phyloP scores from a whole-genome alignment of 2,113 vertebrate genomes.

The Platichthys stellatus region DNA sequence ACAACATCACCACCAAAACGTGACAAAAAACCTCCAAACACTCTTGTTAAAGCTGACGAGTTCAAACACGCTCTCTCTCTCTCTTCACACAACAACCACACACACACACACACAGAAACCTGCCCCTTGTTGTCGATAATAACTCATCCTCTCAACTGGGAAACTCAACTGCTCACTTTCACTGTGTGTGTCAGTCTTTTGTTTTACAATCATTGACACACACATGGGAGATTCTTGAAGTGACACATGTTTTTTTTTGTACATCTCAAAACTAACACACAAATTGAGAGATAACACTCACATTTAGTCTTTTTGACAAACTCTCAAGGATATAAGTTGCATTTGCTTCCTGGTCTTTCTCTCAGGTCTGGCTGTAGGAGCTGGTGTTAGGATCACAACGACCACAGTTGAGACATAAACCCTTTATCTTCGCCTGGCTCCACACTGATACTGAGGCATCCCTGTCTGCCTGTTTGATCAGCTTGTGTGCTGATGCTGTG shows the following conservation, averaged over 20 bases:
- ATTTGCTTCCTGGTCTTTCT: neutral
- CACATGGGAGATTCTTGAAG: neutral
- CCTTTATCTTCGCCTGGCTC: conserved; percentile 58
- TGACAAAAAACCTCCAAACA: conserved; percentile 28
- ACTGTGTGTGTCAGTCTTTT: neutral
- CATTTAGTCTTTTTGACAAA: too few species aligned
- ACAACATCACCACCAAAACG: conserved; percentile 19
- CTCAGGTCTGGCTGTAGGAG: neutral
- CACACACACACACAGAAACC: conserved; percentile 43
- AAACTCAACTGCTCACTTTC: conserved; percentile 34
- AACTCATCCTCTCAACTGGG: conserved; percentile 46
- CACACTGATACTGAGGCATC: conserved; percentile 53
- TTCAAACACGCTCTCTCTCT: conserved; percentile 33
- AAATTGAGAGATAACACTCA: neutral
- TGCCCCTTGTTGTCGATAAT: conserved; percentile 57
- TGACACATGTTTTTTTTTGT: neutral
- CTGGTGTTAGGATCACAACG: conserved; percentile 25
- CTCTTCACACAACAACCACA: conserved; percentile 35
- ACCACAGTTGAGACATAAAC: conserved; percentile 45
- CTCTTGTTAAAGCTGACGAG: conserved; percentile 52
- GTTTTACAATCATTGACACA: neutral
- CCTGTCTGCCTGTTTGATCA: conserved; percentile 72
- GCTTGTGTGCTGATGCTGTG: conserved; percentile 50
- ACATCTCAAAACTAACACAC: neutral
- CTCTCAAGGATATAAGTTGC: neutral